Conservation (phyloP, 2,797 vertebrate genomes). For the Crenuchus spilurus region DNA sequence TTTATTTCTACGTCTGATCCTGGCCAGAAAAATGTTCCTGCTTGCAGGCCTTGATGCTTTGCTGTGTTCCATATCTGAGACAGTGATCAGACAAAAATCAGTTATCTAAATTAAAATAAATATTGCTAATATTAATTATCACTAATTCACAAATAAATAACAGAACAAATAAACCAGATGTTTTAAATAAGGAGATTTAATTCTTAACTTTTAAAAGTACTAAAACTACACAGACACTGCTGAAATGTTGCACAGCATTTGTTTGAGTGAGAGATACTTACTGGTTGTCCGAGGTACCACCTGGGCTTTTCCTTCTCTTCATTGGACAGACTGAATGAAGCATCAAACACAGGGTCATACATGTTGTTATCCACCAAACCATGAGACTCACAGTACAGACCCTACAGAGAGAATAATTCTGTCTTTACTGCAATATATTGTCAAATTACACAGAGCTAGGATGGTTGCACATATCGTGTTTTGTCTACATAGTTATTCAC, state of each 20-base stretch:
- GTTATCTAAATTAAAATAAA: too few species aligned
- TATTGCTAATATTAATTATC: too few species aligned
- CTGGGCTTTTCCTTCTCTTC: constrained; percentile 74
- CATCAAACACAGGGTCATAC: constrained; percentile 77
- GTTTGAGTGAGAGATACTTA: constrained; percentile 57
- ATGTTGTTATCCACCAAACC: constrained; percentile 81
- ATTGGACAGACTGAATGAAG: constrained; percentile 74
- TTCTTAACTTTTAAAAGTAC: too few species aligned
- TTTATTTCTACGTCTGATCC: constrained; percentile 81
- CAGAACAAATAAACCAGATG: too few species aligned
- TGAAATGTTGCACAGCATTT: background rate
- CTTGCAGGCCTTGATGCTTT: constrained; percentile 71
- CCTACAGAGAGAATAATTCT: constrained; percentile 66
- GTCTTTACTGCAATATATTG: too few species aligned
- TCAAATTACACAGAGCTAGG: too few species aligned
- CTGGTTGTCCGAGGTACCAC: constrained; percentile 81
- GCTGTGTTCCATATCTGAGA: constrained; percentile 80
- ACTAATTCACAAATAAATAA: too few species aligned
- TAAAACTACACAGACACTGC: background rate
- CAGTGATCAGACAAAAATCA: background rate
- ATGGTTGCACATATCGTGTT: too few species aligned
- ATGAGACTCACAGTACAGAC: constrained; percentile 80
- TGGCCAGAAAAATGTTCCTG: constrained; percentile 82
- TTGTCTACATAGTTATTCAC: too few species aligned
- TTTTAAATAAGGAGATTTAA: too few species aligned